Base-by-base conservation (phyloP, 2,888 invertebrate species). In the Marronus borbonicus region DNA sequence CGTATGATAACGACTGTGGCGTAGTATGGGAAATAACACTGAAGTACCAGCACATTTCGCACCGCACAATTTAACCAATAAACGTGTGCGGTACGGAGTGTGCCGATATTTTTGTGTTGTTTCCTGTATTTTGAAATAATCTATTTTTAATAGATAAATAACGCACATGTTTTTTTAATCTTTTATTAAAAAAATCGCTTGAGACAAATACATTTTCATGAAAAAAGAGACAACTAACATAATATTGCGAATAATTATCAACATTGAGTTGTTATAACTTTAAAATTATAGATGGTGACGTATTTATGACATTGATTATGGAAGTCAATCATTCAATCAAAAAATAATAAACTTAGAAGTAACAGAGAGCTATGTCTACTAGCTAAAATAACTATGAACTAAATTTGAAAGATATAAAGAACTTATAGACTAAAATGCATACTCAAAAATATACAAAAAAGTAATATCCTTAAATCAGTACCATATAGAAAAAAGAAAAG, bases 311-410 rank as follows among this genome's bases (percentile, higher is more conserved):
- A 82, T 80, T 82, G 81, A 81, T 82, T 80, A 80, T 81, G 78
- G 78, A 78, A 55, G 55, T 55, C 55, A 55, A 44, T 55, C 55
- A 55, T 17, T 55, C 55, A 55, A 80, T 79, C 77, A 76, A 76
- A 76, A 77, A 77, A 58, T 62, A 76, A 79, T 62, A 77, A 79
- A 64, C 76, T 79, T 76, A 79, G 69, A 74, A 70, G 68, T 79
- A 79, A 86, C 86, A 88, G 88, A 88, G 88, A 88, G 88, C 88
- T 86, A 86, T 86, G 84, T 87, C 84, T 85, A 83, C 79, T 82
- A 81, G 77, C 81, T 83, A 82, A 80, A 66, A 84, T 86, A 81
- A 80, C 78, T 80, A 82, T 84, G 83, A 75, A 83, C 85, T 86
- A 87, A 68, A 83, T 84, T 85, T 84, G 85, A 85, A 80, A 80